A percentile compares a stretch with the other conserved stretches of the same genome.
Evolutionary conservation across 2,113 vertebrate genomes (phyloP).

Genomic region (Hepsetus odoe): DNA sequence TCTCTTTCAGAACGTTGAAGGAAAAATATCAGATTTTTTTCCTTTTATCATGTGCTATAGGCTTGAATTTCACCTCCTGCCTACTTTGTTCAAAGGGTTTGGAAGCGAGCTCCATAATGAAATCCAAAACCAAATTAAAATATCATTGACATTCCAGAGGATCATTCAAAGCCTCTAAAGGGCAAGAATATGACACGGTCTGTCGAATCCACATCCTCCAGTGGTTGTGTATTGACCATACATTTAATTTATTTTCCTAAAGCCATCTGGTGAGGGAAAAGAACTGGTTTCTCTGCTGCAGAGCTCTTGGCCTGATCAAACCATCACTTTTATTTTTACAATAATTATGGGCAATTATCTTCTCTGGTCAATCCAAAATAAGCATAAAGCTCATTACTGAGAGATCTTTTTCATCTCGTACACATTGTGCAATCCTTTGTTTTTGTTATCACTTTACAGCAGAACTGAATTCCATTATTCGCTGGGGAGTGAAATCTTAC

Average conservation of each 20-base stretch:
- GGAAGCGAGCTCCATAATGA: background rate
- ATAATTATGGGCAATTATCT: slow-evolving; percentile 7
- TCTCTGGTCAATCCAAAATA: background rate
- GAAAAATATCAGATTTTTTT: too few relatives aligned
- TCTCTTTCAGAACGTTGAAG: too few relatives aligned
- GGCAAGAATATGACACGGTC: background rate
- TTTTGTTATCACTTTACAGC: slow-evolving; percentile 8
- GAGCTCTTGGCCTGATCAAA: background rate
- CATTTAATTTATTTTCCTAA: slow-evolving; percentile 4
- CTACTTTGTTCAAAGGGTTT: background rate
- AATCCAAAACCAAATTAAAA: slow-evolving; percentile 26
- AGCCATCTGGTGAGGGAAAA: slow-evolving; percentile 1
- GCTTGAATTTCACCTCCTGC: too few relatives aligned
- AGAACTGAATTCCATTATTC: background rate
- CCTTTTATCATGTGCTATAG: too few relatives aligned
- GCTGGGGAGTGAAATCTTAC: slow-evolving; percentile 12
- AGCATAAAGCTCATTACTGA: background rate
- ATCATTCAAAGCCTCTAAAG: background rate
- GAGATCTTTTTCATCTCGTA: background rate
- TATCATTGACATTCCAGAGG: background rate
- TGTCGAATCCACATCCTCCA: background rate
- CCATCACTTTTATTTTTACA: background rate
- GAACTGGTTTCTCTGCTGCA: background rate
- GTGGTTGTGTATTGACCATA: background rate
- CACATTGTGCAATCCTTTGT: background rate